Conservation (phyloP, 2,797 vertebrate species). For the Pterois miles region DNA sequence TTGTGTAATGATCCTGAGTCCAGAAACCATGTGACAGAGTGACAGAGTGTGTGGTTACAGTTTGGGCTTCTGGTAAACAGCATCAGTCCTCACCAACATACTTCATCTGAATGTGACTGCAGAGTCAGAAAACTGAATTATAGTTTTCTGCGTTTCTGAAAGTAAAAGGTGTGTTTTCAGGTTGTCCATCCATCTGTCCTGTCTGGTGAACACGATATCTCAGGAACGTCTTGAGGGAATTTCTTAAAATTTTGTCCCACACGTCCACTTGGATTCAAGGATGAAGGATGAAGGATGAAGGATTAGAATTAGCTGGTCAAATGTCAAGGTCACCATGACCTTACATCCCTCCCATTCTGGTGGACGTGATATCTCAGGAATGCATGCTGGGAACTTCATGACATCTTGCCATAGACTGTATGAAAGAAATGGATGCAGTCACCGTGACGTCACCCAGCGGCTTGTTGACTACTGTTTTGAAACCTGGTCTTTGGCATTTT, state of each 20-base stretch:
- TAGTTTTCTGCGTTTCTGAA: neutral
- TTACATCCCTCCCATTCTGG: no score
- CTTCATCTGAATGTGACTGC: neutral
- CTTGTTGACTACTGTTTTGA: no score
- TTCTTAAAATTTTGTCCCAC: neutral
- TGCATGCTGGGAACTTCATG: no score
- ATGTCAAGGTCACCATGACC: neutral
- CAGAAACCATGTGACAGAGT: slow-evolving; percentile 1
- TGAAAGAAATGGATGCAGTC: no score
- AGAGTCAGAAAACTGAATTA: neutral
- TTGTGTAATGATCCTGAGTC: neutral
- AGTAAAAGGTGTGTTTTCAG: neutral
- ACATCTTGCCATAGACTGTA: no score
- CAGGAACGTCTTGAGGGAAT: neutral
- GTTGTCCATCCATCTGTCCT: neutral
- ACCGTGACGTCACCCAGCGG: no score
- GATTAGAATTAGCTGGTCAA: accelerated
- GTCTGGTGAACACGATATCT: neutral
- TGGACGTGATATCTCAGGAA: no score
- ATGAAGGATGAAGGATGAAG: no score
- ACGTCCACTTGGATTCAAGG: neutral
- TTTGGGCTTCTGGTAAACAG: slow-evolving; percentile 10
- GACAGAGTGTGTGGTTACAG: slow-evolving; percentile 1
- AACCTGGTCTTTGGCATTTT: no score
- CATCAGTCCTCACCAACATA: neutral